Conservation (phyloP, 2,797 vertebrate genomes). For the Geotrypetes seraphini region DNA sequence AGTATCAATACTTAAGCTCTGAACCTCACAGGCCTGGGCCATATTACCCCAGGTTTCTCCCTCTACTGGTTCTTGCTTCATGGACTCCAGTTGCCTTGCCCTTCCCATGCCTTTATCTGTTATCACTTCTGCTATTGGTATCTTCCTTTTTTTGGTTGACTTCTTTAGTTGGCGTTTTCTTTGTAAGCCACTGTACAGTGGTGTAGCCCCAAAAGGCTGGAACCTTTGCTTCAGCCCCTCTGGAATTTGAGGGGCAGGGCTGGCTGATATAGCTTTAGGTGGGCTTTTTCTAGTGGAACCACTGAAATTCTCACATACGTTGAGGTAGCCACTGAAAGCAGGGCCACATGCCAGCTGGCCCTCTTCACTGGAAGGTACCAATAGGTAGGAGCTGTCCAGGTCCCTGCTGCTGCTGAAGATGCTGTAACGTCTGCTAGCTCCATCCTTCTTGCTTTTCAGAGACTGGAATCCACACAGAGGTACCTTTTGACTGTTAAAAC, state of each 20-base stretch:
- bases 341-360: conserved; percentile 27
- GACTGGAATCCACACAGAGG: conserved; percentile 45
- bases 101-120: neutral
- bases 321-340: conserved; percentile 47
- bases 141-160: conserved; percentile 6
- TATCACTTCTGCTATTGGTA: conserved; percentile 14
- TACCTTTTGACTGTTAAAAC: conserved; percentile 51
- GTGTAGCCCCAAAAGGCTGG: conserved; percentile 61
- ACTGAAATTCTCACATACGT: conserved; percentile 51
- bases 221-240: conserved; percentile 64
- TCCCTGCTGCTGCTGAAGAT: conserved; percentile 30
- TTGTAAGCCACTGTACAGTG: neutral
- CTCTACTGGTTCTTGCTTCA: neutral
- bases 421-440: conserved; percentile 41
- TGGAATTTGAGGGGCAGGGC: conserved; percentile 52
- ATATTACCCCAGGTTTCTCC: neutral
- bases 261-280: conserved; percentile 43
- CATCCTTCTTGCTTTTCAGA: conserved; percentile 27
- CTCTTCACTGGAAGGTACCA: conserved; percentile 19
- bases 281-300: conserved; percentile 14
- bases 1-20: neutral
- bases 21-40: fast-evolving
- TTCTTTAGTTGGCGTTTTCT: too few species aligned
- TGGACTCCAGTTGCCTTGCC: neutral
- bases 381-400: conserved; percentile 38